phyloP scores from a whole-genome alignment of 2,797 vertebrate species.

The Sebastes vulpes region DNA sequence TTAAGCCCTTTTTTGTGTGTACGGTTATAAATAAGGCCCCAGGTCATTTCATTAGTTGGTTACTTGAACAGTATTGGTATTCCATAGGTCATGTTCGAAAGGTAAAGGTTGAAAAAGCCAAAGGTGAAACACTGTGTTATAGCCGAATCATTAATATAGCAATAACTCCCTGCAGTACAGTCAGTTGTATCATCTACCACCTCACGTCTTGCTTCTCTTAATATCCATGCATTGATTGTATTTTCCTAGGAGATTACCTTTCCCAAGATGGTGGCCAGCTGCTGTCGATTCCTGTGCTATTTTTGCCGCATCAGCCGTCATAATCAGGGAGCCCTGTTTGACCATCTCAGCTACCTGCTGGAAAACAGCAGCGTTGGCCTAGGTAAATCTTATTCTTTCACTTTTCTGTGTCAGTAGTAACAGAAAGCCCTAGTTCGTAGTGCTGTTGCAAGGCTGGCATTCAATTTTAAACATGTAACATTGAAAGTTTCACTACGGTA shows the following conservation, averaged over 20 bases:
- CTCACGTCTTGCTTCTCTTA: not conserved
- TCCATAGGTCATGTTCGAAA: not conserved
- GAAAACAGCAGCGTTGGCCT: conserved; percentile 97
- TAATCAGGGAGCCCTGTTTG: conserved; percentile 97
- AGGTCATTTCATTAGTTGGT: not conserved
- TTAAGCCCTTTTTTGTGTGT: no score
- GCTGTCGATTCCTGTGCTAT: conserved; percentile 97
- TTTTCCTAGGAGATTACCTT: conserved; percentile 91
- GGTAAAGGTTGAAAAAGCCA: not conserved
- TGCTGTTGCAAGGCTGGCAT: not conserved
- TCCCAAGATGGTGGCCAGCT: conserved; percentile 98
- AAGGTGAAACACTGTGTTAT: not conserved
- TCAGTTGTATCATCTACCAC: not conserved
- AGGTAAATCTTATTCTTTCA: conserved; percentile 81
- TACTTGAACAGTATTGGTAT: not conserved
- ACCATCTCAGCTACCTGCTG: conserved; percentile 95
- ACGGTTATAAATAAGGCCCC: no score
- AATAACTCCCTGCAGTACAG: not conserved
- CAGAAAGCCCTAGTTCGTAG: not conserved
- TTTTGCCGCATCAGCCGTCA: conserved; percentile 96
- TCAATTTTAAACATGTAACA: not conserved
- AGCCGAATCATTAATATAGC: not conserved
- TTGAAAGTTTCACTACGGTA: not conserved
- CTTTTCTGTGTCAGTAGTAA: not conserved
- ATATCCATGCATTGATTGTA: not conserved